A percentile compares a stretch with the other conserved stretches of the same genome.
phyloP scores from a whole-genome alignment of 1,140 invertebrate species.

The Drosophila paulistorum region DNA sequence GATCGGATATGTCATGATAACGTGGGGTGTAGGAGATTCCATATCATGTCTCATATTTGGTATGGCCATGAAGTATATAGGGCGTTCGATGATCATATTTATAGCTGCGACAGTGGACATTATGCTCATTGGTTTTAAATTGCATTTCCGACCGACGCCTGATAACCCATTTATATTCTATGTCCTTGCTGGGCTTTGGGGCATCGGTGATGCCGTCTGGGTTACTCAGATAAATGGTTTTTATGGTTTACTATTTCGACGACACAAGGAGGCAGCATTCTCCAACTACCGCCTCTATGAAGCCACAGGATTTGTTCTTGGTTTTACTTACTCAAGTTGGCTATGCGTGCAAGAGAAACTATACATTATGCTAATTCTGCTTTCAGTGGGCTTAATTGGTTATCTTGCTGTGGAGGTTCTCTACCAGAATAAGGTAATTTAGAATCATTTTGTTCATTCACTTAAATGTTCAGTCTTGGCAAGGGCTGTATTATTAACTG shows the following conservation, averaged over 20 bases:
- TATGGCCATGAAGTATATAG: slow-evolving; percentile 27
- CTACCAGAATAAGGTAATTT: slow-evolving; percentile 28
- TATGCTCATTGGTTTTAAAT: slow-evolving; percentile 15
- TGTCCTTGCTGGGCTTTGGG: slow-evolving; percentile 17
- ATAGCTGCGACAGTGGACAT: slow-evolving; percentile 16
- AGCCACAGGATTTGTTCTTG: slow-evolving; percentile 17
- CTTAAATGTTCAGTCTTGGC: background rate
- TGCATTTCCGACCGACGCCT: slow-evolving; percentile 3
- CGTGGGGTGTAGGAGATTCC: slow-evolving; percentile 23
- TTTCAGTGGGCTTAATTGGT: slow-evolving; percentile 20
- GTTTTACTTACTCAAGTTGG: slow-evolving; percentile 8
- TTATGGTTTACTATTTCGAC: slow-evolving; percentile 25
- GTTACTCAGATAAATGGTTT: slow-evolving; percentile 28
- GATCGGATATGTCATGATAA: slow-evolving; percentile 23
- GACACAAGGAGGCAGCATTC: slow-evolving; percentile 27
- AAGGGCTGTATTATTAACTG: background rate
- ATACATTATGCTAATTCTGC: background rate
- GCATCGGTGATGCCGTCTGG: slow-evolving; percentile 25
- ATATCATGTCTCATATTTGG: slow-evolving; percentile 17
- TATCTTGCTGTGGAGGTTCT: slow-evolving; percentile 28
- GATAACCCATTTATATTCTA: background rate
- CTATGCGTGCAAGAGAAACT: slow-evolving; percentile 18
- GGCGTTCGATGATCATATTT: slow-evolving; percentile 16
- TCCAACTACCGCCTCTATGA: slow-evolving; percentile 23
- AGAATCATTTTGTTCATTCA: background rate